These are phyloP conservation scores for Antheraea assamensis DNA, from an alignment of 2,888 invertebrate genomes.

Conservation along the genomic window DNA sequence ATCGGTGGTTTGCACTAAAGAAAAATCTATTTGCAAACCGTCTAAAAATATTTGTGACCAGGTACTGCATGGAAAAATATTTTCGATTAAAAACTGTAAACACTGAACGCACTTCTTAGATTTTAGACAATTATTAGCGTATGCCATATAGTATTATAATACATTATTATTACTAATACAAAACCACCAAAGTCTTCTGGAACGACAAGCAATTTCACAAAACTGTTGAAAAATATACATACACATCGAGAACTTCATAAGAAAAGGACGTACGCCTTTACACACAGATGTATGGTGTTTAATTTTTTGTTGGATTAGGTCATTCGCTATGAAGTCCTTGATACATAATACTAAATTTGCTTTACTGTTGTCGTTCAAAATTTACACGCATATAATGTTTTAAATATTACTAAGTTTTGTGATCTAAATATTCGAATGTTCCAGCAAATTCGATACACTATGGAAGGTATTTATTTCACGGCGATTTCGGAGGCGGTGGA, in stretches of 20 bases:
- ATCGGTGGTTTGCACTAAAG: background rate
- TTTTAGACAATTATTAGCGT: background rate
- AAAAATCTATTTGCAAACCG: background rate
- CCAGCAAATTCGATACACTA: slow-evolving; percentile 36
- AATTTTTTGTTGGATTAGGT: too few species aligned
- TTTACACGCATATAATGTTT: background rate
- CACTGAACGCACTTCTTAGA: background rate
- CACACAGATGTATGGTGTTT: too few species aligned
- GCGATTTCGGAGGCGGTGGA: slow-evolving; percentile 68
- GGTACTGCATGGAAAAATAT: background rate
- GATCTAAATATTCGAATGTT: slow-evolving; percentile 37
- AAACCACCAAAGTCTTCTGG: background rate
- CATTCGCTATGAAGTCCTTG: too few species aligned
- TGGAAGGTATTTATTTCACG: slow-evolving; percentile 44
- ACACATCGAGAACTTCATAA: too few species aligned
- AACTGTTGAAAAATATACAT: too few species aligned
- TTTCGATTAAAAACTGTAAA: background rate
- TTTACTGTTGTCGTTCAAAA: background rate
- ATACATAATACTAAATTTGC: background rate
- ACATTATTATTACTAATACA: background rate
- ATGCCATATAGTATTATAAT: background rate
- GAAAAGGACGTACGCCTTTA: too few species aligned
- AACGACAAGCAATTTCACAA: background rate
- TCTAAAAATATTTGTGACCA: background rate
- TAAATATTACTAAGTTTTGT: slow-evolving; percentile 10